A percentile compares a stretch with the other conserved stretches of the same genome.
These are phyloP conservation scores for Rhyzopertha dominica DNA, from an alignment of 1,140 invertebrate genomes.

Conservation along the genomic window DNA sequence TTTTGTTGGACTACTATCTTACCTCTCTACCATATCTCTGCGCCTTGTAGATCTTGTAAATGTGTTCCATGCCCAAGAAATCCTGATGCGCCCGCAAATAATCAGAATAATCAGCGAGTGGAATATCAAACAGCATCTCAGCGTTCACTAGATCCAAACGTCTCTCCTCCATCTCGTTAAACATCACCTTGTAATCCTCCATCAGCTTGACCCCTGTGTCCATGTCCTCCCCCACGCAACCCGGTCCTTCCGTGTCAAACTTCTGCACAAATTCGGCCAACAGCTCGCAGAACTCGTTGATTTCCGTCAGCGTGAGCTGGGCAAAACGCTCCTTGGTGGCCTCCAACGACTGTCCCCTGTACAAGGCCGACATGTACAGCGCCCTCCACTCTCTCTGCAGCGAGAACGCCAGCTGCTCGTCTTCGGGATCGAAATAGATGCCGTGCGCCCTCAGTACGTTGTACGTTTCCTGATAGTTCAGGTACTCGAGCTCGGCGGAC, in stretches of 20 bases:
- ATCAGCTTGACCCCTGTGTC: conserved; percentile 66
- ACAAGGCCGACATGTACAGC: conserved; percentile 61
- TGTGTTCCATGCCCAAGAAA: conserved; percentile 63
- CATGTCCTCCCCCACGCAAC: conserved; percentile 67
- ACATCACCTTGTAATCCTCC: conserved; percentile 64
- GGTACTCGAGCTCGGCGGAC: conserved; percentile 68
- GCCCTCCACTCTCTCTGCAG: conserved; percentile 64
- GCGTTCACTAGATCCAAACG: conserved; percentile 67
- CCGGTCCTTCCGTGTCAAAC: conserved; percentile 71
- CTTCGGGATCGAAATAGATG: conserved; percentile 46
- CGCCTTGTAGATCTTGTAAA: conserved; percentile 74
- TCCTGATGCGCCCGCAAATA: conserved; percentile 67
- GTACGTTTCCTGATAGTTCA: conserved; percentile 58
- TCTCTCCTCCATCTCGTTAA: conserved; percentile 61
- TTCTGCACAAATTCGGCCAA: conserved; percentile 64
- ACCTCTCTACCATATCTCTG: conserved; percentile 70
- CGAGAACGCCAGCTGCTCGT: conserved; percentile 54
- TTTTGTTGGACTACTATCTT: too few species aligned
- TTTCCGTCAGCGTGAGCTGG: conserved; percentile 65
- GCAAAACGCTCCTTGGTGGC: conserved; percentile 75
- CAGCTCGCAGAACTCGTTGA: conserved; percentile 63
- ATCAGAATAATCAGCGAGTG: conserved; percentile 72
- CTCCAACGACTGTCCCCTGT: conserved; percentile 61
- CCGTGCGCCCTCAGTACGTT: conserved; percentile 37
- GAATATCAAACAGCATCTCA: conserved; percentile 80